phyloP scores from a whole-genome alignment of 2,888 invertebrate species.

The Pollenia amentaria region DNA sequence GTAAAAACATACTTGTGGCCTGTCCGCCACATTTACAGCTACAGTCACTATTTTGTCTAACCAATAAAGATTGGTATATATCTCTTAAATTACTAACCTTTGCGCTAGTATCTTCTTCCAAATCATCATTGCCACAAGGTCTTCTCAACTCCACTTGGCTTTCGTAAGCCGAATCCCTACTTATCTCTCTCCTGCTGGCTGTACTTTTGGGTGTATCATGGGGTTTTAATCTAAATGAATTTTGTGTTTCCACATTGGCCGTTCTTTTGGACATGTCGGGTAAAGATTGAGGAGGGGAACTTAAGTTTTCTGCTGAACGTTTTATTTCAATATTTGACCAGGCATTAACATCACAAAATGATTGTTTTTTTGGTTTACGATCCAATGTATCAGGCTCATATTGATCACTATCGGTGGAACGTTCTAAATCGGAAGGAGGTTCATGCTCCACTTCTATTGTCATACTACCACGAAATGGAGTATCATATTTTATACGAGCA shows the following conservation, averaged over 20 bases:
- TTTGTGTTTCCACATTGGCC: slow-evolving; percentile 87
- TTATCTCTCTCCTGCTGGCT: slow-evolving; percentile 50
- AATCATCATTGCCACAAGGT: slow-evolving; percentile 19
- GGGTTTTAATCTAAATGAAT: slow-evolving; percentile 88
- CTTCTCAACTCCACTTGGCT: slow-evolving; percentile 67
- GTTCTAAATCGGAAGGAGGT: slow-evolving; percentile 91
- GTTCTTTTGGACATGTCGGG: slow-evolving; percentile 55
- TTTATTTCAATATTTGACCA: slow-evolving; percentile 86
- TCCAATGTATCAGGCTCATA: slow-evolving; percentile 95
- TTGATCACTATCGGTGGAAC: slow-evolving; percentile 87
- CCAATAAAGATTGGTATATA: slow-evolving; percentile 89
- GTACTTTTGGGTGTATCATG: slow-evolving; percentile 9
- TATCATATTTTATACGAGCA: slow-evolving; percentile 87
- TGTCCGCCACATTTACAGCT: slow-evolving; percentile 81
- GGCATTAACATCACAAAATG: slow-evolving; percentile 85
- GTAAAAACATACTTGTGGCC: slow-evolving; percentile 73
- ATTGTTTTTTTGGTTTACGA: slow-evolving; percentile 88
- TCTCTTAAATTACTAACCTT: slow-evolving; percentile 89
- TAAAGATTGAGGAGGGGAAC: slow-evolving; percentile 45
- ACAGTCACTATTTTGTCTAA: slow-evolving; percentile 82
- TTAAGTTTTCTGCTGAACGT: slow-evolving; percentile 62
- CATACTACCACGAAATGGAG: slow-evolving; percentile 89
- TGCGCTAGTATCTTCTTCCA: slow-evolving; percentile 53
- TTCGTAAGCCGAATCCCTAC: slow-evolving; percentile 70
- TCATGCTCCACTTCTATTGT: slow-evolving; percentile 94